These are phyloP conservation scores for Lithobates sylvaticus DNA, from an alignment of 2,797 vertebrate species.

Conservation along the genomic window DNA sequence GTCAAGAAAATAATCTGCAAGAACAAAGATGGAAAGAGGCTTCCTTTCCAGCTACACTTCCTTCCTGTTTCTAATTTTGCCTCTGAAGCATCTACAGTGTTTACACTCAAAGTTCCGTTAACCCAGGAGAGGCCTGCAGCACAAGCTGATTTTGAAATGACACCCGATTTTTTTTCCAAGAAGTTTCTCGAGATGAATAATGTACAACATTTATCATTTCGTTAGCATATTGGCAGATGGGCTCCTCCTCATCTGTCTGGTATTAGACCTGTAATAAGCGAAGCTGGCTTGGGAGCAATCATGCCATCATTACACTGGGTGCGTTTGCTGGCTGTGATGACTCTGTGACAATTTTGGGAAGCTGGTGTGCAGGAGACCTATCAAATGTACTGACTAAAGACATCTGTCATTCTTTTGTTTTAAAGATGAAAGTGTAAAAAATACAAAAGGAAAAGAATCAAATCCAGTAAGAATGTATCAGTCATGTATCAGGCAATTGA, in stretches of 20 bases:
- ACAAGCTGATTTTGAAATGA: constrained; percentile 1
- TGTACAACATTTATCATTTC: constrained; percentile 16
- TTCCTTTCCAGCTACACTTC: constrained; percentile 59
- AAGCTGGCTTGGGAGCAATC: constrained; percentile 19
- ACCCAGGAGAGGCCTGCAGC: constrained; percentile 32
- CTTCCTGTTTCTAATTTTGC: constrained; percentile 62
- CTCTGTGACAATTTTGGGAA: neutral
- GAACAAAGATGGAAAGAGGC: constrained; percentile 60
- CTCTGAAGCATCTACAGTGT: constrained; percentile 45
- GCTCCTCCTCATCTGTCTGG: constrained; percentile 23
- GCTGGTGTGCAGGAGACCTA: neutral
- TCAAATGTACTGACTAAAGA: neutral
- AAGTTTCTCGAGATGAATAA: constrained; percentile 36
- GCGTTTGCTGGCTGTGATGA: neutral
- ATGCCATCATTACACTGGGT: constrained; percentile 17
- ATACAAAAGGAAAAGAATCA: too few species aligned
- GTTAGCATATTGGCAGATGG: constrained; percentile 31
- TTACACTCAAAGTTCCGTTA: constrained; percentile 53
- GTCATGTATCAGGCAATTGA: too few species aligned
- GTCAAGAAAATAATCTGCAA: constrained; percentile 12
- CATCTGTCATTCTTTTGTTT: neutral
- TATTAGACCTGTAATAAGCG: neutral
- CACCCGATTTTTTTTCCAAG: constrained; percentile 29
- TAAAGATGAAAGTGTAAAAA: neutral
- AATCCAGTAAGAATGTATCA: too few species aligned